A percentile compares a stretch with the other conserved stretches of the same genome.
Conservation (phyloP, 1,140 invertebrate genomes). For the Spodoptera litura region DNA sequence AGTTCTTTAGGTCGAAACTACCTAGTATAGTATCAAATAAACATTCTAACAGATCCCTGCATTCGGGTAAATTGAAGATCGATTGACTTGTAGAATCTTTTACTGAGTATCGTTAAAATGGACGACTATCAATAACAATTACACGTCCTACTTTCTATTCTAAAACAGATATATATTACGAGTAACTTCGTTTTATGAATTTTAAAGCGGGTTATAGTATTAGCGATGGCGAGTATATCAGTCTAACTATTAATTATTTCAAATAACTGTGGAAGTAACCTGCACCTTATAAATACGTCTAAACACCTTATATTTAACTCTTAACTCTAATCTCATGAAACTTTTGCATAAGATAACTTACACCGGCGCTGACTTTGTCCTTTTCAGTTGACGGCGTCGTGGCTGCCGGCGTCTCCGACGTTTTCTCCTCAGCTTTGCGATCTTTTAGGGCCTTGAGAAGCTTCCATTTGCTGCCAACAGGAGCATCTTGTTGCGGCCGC, state of each 20-base stretch:
- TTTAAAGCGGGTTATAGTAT: constrained; percentile 61
- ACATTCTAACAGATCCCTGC: constrained; percentile 3
- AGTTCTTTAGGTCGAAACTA: constrained; percentile 30
- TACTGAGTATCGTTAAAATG: constrained; percentile 51
- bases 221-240: constrained; percentile 59
- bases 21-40: constrained; percentile 17
- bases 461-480: constrained; percentile 94
- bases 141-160: constrained; percentile 56
- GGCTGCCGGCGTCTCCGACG: constrained; percentile 88
- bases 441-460: constrained; percentile 95
- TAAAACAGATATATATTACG: constrained; percentile 35
- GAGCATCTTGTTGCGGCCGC: constrained; percentile 85
- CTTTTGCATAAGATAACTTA: constrained; percentile 87
- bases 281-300: constrained; percentile 43
- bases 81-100: constrained; percentile 10
- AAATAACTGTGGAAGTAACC: constrained; percentile 49
- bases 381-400: constrained; percentile 88
- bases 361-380: constrained; percentile 88
- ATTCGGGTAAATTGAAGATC: constrained; percentile 2
- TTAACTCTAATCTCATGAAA: constrained; percentile 89
- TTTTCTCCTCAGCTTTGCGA: constrained; percentile 94
- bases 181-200: constrained; percentile 39
- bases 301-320: constrained; percentile 78
- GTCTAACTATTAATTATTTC: constrained; percentile 59
- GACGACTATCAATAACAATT: constrained; percentile 55